Base-by-base conservation (phyloP, 2,888 invertebrate species). In the Epinotia nisella region DNA sequence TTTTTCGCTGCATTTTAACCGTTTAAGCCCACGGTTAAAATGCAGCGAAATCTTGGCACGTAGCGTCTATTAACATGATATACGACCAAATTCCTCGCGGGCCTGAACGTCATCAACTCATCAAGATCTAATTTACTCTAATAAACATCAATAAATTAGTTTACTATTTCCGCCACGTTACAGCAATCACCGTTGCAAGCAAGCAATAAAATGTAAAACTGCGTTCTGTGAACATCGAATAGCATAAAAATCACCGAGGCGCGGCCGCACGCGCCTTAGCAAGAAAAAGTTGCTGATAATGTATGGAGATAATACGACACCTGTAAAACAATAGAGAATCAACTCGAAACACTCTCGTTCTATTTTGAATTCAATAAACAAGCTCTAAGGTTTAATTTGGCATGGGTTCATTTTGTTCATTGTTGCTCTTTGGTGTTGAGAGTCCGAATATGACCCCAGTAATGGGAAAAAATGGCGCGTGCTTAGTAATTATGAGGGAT, bases 181-280 rank as follows among this genome's bases (percentile, higher is more conserved):
- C 67, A 49, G 67, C 67, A 71, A 64, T 49, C 56, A 69, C 53
- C 73, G 73, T 73, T 73, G 61, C 73, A 73, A 70, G 62, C 9
- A 24, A 24, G 73, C 51, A 69, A 69, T 73, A 73, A 73, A 73
- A 73, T 59, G 73, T 69, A 59, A 69, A 73, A 73, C 21, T 60
- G 53, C 55, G 61, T 62, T 56, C 62, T 64, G 70, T 73, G 67
- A 61, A 72, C 62, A 56, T 41, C 5, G 66, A 41, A 21, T 11
- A 61, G 53, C 19, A 64, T 73, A 59, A 73, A 71, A 72, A 39
- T 29, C 73, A 69, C 51, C 73, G 41, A 73, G 53, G n/a, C 64
- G 51, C 55, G 69, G n/a, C 62, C 64, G 58, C 67, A 59, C 67
- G 67, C 67, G 66, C 70, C 7, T n/a, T n/a, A 19, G 29, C 41